phyloP scores from a whole-genome alignment of 1,140 invertebrate species.

The Coenobita brevimanus region DNA sequence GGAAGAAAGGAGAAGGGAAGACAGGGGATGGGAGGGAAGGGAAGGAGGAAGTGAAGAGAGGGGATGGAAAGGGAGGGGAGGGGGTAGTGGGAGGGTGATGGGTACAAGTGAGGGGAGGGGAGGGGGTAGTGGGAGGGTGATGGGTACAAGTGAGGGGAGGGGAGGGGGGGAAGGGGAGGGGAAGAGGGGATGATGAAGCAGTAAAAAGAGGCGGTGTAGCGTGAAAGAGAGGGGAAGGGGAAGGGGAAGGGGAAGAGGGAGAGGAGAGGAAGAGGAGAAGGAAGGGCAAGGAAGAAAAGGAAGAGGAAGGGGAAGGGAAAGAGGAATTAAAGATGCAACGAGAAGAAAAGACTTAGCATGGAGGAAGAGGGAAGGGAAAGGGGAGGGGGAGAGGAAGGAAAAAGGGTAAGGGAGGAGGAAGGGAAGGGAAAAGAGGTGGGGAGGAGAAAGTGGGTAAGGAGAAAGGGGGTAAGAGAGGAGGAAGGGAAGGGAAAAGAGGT shows the following conservation, averaged over 20 bases:
- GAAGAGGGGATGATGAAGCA: not conserved
- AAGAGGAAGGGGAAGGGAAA: not conserved
- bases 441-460: not conserved
- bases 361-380: not conserved
- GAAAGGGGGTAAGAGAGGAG: not conserved
- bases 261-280: constrained; percentile 9
- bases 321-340: constrained; percentile 14
- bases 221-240: not conserved
- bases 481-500: not conserved
- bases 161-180: constrained; percentile 18
- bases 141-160: not conserved
- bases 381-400: not conserved
- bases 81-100: not conserved
- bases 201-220: not conserved
- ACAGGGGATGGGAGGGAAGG: not conserved
- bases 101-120: not conserved
- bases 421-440: not conserved
- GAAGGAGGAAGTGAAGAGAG: not conserved
- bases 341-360: not conserved
- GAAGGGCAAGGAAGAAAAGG: not conserved
- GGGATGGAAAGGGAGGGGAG: not conserved
- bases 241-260: not conserved
- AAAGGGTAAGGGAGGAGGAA: not conserved
- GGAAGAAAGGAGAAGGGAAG: not conserved
- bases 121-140: not conserved